Conservation (phyloP, 2,888 invertebrate genomes). For the Ischnus inquisitorius region DNA sequence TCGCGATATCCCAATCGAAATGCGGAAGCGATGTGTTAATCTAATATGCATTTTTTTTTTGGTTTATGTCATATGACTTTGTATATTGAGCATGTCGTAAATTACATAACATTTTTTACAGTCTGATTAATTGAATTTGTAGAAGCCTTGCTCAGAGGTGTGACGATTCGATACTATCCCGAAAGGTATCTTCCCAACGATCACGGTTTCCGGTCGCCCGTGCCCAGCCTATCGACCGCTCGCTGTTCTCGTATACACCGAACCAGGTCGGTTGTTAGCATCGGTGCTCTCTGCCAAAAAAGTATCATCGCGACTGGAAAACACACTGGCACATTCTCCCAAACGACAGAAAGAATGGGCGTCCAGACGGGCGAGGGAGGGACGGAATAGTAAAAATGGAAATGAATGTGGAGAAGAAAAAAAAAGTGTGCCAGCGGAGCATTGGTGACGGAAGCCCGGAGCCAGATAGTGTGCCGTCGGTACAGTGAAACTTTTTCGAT, state of each 20-base stretch:
- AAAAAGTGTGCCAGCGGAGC: conserved; percentile 64
- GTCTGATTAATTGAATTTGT: too few species aligned
- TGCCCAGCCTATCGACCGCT: neutral
- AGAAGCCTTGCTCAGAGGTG: neutral
- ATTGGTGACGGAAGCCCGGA: conserved; percentile 50
- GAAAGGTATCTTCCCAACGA: neutral
- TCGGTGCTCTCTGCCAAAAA: conserved; percentile 37
- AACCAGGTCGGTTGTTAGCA: neutral
- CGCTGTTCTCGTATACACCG: conserved; percentile 9
- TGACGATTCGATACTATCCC: neutral
- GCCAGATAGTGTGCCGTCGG: conserved; percentile 39
- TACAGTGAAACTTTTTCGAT: conserved; percentile 59
- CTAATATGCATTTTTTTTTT: too few species aligned
- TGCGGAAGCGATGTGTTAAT: too few species aligned
- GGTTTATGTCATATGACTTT: too few species aligned
- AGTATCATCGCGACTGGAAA: conserved; percentile 37
- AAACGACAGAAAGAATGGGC: neutral
- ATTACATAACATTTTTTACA: too few species aligned
- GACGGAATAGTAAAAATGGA: conserved; percentile 43
- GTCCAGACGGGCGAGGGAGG: neutral
- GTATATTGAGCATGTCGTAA: too few species aligned
- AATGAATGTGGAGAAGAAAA: conserved; percentile 43
- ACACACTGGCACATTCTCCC: conserved; percentile 26
- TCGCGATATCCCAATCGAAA: too few species aligned
- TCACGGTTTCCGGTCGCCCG: too few species aligned